A percentile compares a stretch with the other conserved stretches of the same genome.
phyloP scores from a whole-genome alignment of 2,888 invertebrate genomes.

The Barypeithes pellucidus region DNA sequence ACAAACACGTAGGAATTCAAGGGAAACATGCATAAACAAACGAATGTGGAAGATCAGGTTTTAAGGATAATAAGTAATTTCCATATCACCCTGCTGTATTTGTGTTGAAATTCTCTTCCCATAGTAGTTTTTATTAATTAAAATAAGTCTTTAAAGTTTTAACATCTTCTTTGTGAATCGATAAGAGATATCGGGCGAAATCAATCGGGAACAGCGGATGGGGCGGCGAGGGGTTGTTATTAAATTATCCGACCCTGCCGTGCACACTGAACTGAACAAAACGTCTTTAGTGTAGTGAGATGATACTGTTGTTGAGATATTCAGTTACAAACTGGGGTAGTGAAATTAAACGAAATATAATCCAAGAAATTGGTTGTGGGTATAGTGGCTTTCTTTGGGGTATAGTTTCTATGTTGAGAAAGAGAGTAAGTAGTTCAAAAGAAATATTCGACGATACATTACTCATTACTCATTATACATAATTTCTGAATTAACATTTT shows the following conservation, averaged over 20 bases:
- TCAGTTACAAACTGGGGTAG: slow-evolving; percentile 10
- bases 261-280: slow-evolving; percentile 49
- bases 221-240: slow-evolving; percentile 64
- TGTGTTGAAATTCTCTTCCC: no score
- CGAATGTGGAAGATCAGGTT: no score
- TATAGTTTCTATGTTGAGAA: no score
- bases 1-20: no score
- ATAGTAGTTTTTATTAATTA: slow-evolving; percentile 5
- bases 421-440: no score
- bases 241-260: slow-evolving; percentile 66
- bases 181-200: slow-evolving; percentile 65
- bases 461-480: no score
- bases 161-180: slow-evolving; percentile 68
- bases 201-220: slow-evolving; percentile 57
- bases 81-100: no score
- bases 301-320: slow-evolving; percentile 43
- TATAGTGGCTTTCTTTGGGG: no score
- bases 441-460: no score
- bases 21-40: no score
- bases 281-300: slow-evolving; percentile 47
- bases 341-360: slow-evolving; percentile 3
- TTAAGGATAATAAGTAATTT: no score
- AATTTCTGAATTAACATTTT: no score
- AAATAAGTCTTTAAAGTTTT: slow-evolving; percentile 43
- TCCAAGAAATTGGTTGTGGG: neutral